These are phyloP conservation scores for Stigmatopora argus DNA, from an alignment of 2,113 vertebrate genomes.

Conservation along the genomic window DNA sequence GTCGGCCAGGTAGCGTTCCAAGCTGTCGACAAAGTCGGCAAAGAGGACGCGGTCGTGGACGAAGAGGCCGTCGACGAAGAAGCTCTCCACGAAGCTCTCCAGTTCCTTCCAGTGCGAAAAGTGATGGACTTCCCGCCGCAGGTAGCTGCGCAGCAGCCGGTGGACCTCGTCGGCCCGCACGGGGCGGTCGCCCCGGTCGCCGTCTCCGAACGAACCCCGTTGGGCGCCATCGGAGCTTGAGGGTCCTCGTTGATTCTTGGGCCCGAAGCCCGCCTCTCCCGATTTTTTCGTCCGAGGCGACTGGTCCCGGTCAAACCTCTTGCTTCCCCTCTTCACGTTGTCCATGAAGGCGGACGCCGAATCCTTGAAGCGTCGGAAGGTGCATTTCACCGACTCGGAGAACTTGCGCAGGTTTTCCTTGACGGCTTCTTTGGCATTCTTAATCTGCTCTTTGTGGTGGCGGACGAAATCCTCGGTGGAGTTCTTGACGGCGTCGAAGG, in stretches of 20 bases:
- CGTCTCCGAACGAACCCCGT: constrained; percentile 80
- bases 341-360: constrained; percentile 82
- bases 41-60: constrained; percentile 94
- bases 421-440: constrained; percentile 93
- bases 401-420: constrained; percentile 95
- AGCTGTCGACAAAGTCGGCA: constrained; percentile 85
- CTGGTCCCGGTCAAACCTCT: constrained; percentile 58
- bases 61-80: constrained; percentile 88
- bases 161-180: constrained; percentile 84
- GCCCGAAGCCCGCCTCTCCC: constrained; percentile 37
- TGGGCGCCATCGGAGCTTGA: constrained; percentile 78
- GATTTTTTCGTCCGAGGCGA: constrained; percentile 50
- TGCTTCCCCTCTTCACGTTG: constrained; percentile 57
- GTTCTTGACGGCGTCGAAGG: constrained; percentile 95
- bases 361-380: constrained; percentile 90
- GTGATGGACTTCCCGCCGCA: constrained; percentile 80
- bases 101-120: constrained; percentile 92
- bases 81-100: constrained; percentile 80
- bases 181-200: constrained; percentile 79
- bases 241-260: constrained; percentile 76
- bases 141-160: constrained; percentile 80
- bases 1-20: constrained; percentile 85
- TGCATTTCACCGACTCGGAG: constrained; percentile 92
- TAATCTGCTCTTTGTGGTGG: constrained; percentile 97
- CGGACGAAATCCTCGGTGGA: constrained; percentile 95